Evolutionary conservation across 2,797 vertebrate species (phyloP), one percentile per base, ranked within the genome.

Genomic region (Podargus strigoides): DNA sequence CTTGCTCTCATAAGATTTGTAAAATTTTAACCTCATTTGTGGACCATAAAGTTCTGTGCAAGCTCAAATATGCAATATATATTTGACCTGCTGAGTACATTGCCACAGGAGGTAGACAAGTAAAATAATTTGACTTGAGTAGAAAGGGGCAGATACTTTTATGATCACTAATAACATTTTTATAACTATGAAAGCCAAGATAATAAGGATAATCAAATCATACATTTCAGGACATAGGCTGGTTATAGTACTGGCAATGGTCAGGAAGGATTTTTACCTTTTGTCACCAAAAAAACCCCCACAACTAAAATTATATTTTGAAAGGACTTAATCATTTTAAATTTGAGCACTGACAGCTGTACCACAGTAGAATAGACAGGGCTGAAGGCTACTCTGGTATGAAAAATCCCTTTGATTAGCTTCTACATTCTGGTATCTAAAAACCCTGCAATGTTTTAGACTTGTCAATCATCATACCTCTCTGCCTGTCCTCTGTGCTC

Each of bases 151-250:
- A 94, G 92, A 92, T 94, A 96, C 34, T 95, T 96, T 97, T 96
- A 96, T 87, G 92, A 87, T 94, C 67, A 66, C 76, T 94, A 95
- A 96, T 95, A 93, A 94, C 63, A 91, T 94, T 95, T 97, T 96
- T 95, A 96, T 70, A 89, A 73, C 75, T 88, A 83, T 89, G 72
- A 93, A 94, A 96, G 74, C 67, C 66, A 94, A 93, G 89, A 94
- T 94, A 95, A 86, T 95, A 95, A 94, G 89, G 63, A 89, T 93
- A 96, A 96, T 94, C 62, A 94, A 95, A 87, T 80, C 49, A 85
- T 34, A 74, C 10, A 1, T 90, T 95, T 94, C 67, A 85, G 82
- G 49, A 86, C n/a, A 90, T 91, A 94, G 96, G 63, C 44, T 85
- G 94, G 90, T 93, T 85, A 67, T 81, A 74, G 27, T 67, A 69